A percentile compares a stretch with the other conserved stretches of the same genome.
These are phyloP conservation scores for Paramisgurnus dabryanus DNA, from an alignment of 2,113 vertebrate genomes.

Conservation along the genomic window DNA sequence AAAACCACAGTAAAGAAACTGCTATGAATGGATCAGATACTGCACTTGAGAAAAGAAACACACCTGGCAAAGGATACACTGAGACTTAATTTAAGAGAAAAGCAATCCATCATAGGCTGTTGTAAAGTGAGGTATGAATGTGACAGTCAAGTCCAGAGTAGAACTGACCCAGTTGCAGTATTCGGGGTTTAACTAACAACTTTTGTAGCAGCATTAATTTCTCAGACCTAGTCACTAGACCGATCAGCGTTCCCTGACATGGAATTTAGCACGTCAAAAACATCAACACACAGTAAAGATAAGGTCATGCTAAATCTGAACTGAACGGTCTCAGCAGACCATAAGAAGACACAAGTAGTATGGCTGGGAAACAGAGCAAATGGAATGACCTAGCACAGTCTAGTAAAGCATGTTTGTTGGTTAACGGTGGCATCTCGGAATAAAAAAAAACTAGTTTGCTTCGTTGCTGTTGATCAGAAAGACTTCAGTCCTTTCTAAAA, in stretches of 20 bases:
- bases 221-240: slow-evolving; percentile 73
- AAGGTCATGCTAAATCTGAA: slow-evolving; percentile 18
- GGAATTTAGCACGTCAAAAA: slow-evolving; percentile 56
- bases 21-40: slow-evolving; percentile 26
- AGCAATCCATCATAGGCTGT: slow-evolving; percentile 58
- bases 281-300: slow-evolving; percentile 19
- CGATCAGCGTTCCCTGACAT: slow-evolving; percentile 76
- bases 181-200: slow-evolving; percentile 74
- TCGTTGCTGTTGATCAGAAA: no score
- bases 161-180: slow-evolving; percentile 71
- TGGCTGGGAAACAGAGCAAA: slow-evolving; percentile 37
- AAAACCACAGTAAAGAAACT: background rate
- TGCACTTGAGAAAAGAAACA: slow-evolving; percentile 50
- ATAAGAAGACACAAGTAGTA: slow-evolving; percentile 50
- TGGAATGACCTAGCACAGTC: slow-evolving; percentile 11
- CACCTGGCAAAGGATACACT: slow-evolving; percentile 64
- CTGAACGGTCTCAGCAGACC: slow-evolving; percentile 41
- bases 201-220: slow-evolving; percentile 78
- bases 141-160: slow-evolving; percentile 48
- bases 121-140: slow-evolving; percentile 76
- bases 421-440: no score
- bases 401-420: no score
- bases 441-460: background rate
- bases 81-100: slow-evolving; percentile 62
- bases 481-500: background rate